phyloP scores from a whole-genome alignment of 2,888 invertebrate genomes.

The Tridacna gigas region DNA sequence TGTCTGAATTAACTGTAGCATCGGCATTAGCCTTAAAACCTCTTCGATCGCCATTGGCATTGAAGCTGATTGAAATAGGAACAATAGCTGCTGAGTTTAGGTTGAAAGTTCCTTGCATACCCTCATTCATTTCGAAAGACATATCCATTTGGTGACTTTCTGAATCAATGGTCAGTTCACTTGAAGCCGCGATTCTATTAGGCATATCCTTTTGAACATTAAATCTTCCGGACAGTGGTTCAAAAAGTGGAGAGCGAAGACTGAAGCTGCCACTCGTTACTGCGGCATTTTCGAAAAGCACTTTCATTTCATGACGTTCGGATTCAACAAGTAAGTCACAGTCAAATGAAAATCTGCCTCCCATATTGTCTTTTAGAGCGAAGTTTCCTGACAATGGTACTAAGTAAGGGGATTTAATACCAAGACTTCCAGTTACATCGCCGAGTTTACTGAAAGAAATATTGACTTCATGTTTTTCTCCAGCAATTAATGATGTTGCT shows the following conservation, averaged over 20 bases:
- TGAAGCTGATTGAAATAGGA: not conserved
- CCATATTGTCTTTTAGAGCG: not conserved
- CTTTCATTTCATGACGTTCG: too few species aligned
- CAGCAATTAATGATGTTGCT: not conserved
- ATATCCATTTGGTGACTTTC: not conserved
- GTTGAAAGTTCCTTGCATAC: constrained; percentile 1
- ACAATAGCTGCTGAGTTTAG: constrained; percentile 1
- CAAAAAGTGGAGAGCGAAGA: not conserved
- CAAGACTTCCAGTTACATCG: not conserved
- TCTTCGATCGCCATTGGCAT: not conserved
- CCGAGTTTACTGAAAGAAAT: not conserved
- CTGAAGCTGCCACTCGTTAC: not conserved
- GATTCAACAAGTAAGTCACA: too few species aligned
- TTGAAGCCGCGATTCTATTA: not conserved
- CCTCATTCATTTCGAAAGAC: not conserved
- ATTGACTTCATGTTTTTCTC: constrained; percentile 13
- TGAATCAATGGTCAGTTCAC: not conserved
- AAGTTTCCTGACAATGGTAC: constrained; percentile 1
- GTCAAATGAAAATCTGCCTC: too few species aligned
- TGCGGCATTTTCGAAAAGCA: not conserved
- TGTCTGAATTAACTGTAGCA: constrained; percentile 5
- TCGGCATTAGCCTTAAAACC: constrained; percentile 2
- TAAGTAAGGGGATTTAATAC: not conserved
- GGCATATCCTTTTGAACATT: not conserved
- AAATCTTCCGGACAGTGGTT: not conserved